A percentile compares a stretch with the other conserved stretches of the same genome.
phyloP scores from a whole-genome alignment of 2,888 invertebrate genomes.

The Limenitis camilla region DNA sequence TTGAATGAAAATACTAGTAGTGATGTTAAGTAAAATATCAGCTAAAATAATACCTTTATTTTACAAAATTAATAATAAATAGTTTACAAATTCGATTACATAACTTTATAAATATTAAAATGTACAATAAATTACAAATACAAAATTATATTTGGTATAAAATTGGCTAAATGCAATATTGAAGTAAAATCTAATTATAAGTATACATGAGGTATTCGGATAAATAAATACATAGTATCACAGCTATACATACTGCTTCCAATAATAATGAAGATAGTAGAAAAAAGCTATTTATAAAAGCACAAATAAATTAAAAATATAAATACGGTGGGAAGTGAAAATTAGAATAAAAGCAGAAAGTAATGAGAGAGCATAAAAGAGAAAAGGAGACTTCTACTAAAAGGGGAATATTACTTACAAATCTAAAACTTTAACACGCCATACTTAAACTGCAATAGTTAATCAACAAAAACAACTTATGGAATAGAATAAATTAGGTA shows the following conservation, averaged over 20 bases:
- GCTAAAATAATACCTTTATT: background rate
- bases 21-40: background rate
- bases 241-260: conserved; percentile 55
- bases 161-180: background rate
- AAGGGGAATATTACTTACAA: background rate
- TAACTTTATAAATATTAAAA: too few relatives aligned
- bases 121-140: too few relatives aligned
- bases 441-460: conserved; percentile 38
- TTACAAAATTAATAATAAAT: background rate
- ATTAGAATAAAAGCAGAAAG: conserved; percentile 5
- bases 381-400: conserved; percentile 3
- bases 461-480: conserved; percentile 34
- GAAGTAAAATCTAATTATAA: background rate
- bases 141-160: background rate
- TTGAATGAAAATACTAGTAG: background rate
- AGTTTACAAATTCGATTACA: too few relatives aligned
- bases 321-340: conserved; percentile 4
- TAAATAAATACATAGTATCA: conserved; percentile 38
- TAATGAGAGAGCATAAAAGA: conserved; percentile 8
- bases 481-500: conserved; percentile 22
- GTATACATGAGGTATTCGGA: background rate
- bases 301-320: conserved; percentile 6
- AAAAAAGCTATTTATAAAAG: conserved; percentile 2
- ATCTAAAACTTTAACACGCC: conserved; percentile 37
- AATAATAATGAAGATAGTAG: conserved; percentile 10